Conservation (phyloP, 2,888 invertebrate genomes). For the Phengaris arion region DNA sequence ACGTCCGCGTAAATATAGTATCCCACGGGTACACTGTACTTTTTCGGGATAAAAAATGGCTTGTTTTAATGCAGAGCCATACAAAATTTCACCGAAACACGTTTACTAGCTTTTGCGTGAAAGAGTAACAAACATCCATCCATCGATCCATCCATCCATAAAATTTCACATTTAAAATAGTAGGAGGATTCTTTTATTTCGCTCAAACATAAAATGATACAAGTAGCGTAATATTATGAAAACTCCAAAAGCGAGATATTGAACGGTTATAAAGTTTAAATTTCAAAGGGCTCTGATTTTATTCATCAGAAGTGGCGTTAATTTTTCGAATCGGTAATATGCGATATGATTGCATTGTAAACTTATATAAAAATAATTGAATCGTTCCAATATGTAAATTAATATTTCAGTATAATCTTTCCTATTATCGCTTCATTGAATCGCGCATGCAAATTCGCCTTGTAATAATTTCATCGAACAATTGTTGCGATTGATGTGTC, state of each 20-base stretch:
- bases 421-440: constrained; percentile 31
- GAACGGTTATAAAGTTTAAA: not conserved
- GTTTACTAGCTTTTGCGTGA: too few species aligned
- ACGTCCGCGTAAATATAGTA: too few species aligned
- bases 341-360: constrained; percentile 37
- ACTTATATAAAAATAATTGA: constrained; percentile 40
- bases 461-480: constrained; percentile 9
- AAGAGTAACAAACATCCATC: too few species aligned
- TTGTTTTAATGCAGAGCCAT: too few species aligned
- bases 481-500: constrained; percentile 3
- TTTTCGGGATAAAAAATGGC: too few species aligned
- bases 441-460: constrained; percentile 21
- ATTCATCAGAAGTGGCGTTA: constrained; percentile 37
- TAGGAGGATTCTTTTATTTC: too few species aligned
- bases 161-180: too few species aligned
- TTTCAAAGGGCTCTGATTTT: constrained; percentile 12
- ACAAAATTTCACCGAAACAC: too few species aligned
- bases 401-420: constrained; percentile 39
- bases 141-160: too few species aligned
- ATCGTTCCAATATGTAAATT: constrained; percentile 41
- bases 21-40: too few species aligned
- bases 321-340: constrained; percentile 38
- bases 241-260: constrained; percentile 7
- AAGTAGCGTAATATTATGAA: not conserved
- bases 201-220: not conserved